Evolutionary conservation across 2,888 invertebrate genomes (phyloP).

Genomic region (Rhyacophila evoluta): DNA sequence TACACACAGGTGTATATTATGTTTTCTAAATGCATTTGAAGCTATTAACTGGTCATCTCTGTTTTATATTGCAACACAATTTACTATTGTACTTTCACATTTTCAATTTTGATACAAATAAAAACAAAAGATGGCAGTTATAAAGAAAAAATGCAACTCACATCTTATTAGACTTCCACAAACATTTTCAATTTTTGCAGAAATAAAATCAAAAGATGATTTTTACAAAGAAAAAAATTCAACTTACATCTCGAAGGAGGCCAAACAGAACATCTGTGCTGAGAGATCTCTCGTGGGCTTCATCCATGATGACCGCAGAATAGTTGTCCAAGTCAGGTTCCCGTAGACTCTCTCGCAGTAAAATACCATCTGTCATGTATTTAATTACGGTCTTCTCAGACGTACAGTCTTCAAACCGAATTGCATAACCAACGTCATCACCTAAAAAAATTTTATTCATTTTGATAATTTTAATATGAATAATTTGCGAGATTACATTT

Average conservation of each 20-base stretch:
- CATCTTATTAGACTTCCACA: no score
- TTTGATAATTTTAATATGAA: no score
- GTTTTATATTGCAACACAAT: no score
- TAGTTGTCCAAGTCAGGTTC: constrained; percentile 98
- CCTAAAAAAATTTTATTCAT: no score
- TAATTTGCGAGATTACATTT: no score
- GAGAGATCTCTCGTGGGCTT: constrained; percentile 98
- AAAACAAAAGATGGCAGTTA: neutral
- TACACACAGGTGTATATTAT: no score
- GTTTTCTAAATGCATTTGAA: no score
- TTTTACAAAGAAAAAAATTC: neutral
- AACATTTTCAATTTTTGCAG: no score
- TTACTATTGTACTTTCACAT: no score
- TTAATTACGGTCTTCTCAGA: constrained; percentile 93
- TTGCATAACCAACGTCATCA: constrained; percentile 97
- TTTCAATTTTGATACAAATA: no score
- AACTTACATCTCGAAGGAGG: constrained; percentile 86
- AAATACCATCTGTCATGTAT: constrained; percentile 99
- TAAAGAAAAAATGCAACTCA: neutral
- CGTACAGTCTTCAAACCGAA: constrained; percentile 99
- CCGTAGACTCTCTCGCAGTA: constrained; percentile 93
- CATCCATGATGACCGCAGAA: constrained; percentile 99
- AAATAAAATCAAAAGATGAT: neutral
- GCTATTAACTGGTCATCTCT: no score
- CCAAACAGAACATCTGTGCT: constrained; percentile 99